These are phyloP conservation scores for Sebastes itinus DNA, from an alignment of 2,797 vertebrate genomes.

Conservation along the genomic window DNA sequence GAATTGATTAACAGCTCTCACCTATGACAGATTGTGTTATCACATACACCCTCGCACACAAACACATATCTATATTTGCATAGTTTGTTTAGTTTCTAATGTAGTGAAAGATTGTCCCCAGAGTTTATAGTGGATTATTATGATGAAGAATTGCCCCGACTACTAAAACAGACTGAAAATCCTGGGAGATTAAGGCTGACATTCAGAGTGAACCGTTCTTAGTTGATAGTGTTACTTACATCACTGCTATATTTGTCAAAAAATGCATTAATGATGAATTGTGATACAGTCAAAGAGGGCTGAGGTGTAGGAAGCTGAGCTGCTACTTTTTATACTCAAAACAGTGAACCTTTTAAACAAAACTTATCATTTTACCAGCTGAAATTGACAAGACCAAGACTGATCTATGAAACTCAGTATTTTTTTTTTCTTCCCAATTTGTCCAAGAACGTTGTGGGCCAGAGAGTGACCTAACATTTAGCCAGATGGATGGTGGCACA, in stretches of 20 bases:
- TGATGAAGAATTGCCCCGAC: background rate
- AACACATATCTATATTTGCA: background rate
- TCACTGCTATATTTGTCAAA: background rate
- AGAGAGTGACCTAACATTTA: slow-evolving; percentile 1
- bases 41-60: background rate
- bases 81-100: background rate
- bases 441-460: slow-evolving; percentile 8
- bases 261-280: background rate
- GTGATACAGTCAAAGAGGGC: background rate
- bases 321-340: background rate
- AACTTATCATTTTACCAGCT: background rate
- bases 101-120: slow-evolving; percentile 6
- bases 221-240: background rate
- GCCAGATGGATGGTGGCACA: slow-evolving; percentile 26
- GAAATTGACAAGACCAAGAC: background rate
- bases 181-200: slow-evolving; percentile 4
- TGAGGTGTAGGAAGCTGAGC: background rate
- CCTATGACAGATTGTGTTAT: slow-evolving; percentile 20
- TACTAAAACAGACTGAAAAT: slow-evolving; percentile 1
- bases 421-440: background rate
- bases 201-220: background rate
- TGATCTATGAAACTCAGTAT: background rate
- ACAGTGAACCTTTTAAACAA: background rate
- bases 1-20: slow-evolving; percentile 30
- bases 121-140: slow-evolving; percentile 23